A percentile compares a stretch with the other conserved stretches of the same genome.
These are phyloP conservation scores for Diarsia rubi DNA, from an alignment of 2,888 invertebrate genomes.

Conservation along the genomic window DNA sequence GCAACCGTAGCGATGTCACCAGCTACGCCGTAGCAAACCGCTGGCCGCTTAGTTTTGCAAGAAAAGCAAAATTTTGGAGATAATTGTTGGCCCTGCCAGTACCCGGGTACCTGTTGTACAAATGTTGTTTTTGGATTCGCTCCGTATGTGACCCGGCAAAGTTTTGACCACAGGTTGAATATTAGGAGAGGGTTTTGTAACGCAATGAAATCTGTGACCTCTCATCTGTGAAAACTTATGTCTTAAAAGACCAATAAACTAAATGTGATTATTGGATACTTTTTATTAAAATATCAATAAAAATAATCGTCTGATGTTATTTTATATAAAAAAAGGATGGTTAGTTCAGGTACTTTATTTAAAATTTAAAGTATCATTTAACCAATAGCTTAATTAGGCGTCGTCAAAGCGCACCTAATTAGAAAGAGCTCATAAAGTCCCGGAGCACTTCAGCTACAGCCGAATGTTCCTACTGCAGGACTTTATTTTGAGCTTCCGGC, in stretches of 20 bases:
- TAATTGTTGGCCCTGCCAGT: neutral
- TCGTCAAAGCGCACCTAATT: constrained; percentile 33
- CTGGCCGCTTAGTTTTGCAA: neutral
- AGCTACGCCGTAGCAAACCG: constrained; percentile 46
- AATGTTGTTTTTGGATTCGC: constrained; percentile 12
- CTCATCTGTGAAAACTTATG: neutral
- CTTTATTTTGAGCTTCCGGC: constrained; percentile 8
- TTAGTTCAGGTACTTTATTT: neutral
- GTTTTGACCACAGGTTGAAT: neutral
- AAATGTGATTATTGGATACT: neutral
- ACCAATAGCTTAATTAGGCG: neutral
- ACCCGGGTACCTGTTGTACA: neutral
- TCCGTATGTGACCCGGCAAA: neutral
- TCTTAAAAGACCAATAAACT: neutral
- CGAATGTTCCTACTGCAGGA: constrained; percentile 5
- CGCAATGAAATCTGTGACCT: neutral
- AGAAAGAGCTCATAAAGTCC: constrained; percentile 25
- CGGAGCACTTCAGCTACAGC: neutral
- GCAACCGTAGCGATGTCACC: neutral
- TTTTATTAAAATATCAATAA: neutral
- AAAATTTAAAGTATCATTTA: neutral
- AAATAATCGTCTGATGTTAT: neutral
- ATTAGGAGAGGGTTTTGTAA: neutral
- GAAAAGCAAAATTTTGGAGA: constrained; percentile 2
- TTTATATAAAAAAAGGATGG: neutral